Conservation (phyloP, 2,888 invertebrate genomes). For the Pyralis farinalis region DNA sequence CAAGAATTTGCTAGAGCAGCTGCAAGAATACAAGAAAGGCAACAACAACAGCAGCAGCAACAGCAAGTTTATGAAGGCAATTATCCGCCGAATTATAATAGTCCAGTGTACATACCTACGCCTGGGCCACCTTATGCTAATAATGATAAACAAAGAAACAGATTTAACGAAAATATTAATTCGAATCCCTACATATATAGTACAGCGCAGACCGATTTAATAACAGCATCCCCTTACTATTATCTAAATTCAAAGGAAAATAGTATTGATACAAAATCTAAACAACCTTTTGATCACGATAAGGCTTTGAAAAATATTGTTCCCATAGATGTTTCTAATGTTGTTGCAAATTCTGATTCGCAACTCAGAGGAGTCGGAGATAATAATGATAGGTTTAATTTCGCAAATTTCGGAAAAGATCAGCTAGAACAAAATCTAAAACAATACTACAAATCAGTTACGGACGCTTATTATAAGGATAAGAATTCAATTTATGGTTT, state of each 20-base stretch:
- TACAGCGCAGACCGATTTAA: conserved; percentile 48
- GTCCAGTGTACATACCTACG: conserved; percentile 25
- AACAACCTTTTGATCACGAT: conserved; percentile 68
- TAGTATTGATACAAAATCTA: conserved; percentile 44
- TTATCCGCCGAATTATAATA: conserved; percentile 32
- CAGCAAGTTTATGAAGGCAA: conserved; percentile 45
- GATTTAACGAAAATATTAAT: conserved; percentile 36
- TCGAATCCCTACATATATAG: conserved; percentile 35
- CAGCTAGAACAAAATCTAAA: conserved; percentile 47
- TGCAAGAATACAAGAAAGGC: conserved; percentile 64
- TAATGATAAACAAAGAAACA: conserved; percentile 48
- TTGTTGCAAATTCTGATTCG: conserved; percentile 52
- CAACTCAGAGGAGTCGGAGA: conserved; percentile 39
- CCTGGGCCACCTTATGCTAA: conserved; percentile 28
- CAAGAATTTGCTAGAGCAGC: conserved; percentile 71
- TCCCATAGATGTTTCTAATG: conserved; percentile 69
- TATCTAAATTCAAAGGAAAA: conserved; percentile 45
- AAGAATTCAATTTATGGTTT: conserved; percentile 60
- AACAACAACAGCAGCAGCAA: conserved; percentile 48
- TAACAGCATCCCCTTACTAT: conserved; percentile 58
- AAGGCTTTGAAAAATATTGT: conserved; percentile 74
- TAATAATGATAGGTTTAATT: conserved; percentile 33
- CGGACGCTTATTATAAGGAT: conserved; percentile 66
- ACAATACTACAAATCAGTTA: conserved; percentile 53
- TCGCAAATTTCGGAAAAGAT: conserved; percentile 50